Conservation (phyloP, 2,888 invertebrate species). For the Hirtodrosophila trivittata region DNA sequence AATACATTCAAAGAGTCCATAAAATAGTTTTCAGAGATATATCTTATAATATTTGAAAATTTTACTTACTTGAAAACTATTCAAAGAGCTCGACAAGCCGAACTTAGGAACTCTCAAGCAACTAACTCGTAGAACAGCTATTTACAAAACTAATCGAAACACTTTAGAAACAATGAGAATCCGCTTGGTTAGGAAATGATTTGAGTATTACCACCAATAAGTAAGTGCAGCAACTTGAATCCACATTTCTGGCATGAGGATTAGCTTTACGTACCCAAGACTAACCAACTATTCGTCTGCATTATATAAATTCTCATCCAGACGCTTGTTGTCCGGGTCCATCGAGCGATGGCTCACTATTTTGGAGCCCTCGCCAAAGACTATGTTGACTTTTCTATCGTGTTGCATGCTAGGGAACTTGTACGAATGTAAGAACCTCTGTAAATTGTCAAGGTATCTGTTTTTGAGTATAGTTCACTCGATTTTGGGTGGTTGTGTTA, state of each 20-base stretch:
- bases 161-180: constrained; percentile 13
- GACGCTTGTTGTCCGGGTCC: constrained; percentile 40
- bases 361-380: constrained; percentile 72
- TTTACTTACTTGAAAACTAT: not conserved
- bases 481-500: not conserved
- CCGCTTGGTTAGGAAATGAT: constrained; percentile 16
- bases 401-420: constrained; percentile 36
- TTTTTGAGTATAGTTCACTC: constrained; percentile 3
- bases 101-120: constrained; percentile 3
- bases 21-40: no score
- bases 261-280: constrained; percentile 57
- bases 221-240: constrained; percentile 15
- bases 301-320: constrained; percentile 72
- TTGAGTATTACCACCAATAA: constrained; percentile 30
- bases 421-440: constrained; percentile 37
- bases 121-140: constrained; percentile 8
- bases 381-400: constrained; percentile 55
- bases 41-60: not conserved
- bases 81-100: constrained; percentile 8
- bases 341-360: constrained; percentile 53
- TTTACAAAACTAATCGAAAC: constrained; percentile 16
- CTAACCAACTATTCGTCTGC: constrained; percentile 61
- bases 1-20: no score
- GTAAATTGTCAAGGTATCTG: constrained; percentile 48
- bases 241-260: not conserved